phyloP scores from a whole-genome alignment of 1,140 invertebrate genomes.

The Listronotus oregonensis region DNA sequence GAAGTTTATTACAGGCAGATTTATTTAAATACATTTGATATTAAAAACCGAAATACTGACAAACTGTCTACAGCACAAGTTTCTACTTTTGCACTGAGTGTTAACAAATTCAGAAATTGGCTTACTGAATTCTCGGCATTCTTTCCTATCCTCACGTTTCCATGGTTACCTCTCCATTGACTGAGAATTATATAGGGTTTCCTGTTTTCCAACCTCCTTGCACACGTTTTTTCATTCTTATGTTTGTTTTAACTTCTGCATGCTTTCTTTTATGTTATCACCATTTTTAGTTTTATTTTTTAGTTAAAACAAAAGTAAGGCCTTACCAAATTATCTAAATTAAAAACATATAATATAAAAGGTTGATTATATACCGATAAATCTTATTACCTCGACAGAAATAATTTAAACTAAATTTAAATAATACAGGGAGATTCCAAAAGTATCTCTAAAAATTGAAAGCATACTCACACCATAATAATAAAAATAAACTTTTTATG shows the following conservation, averaged over 20 bases:
- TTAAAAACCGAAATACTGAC: constrained; percentile 14
- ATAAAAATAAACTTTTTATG: too few species aligned
- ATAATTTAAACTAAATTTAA: too few species aligned
- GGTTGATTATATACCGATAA: too few species aligned
- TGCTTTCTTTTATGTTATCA: constrained; percentile 40
- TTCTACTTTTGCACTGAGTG: constrained; percentile 39
- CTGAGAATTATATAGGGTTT: constrained; percentile 46
- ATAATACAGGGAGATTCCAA: too few species aligned
- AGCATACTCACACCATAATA: too few species aligned
- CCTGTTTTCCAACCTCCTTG: constrained; percentile 44
- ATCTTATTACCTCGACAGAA: too few species aligned
- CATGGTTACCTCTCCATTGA: constrained; percentile 5
- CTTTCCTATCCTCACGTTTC: constrained; percentile 12
- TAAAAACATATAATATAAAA: background rate
- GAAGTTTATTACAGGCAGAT: background rate
- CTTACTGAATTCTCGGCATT: constrained; percentile 20
- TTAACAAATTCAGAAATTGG: constrained; percentile 34
- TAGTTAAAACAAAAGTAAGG: background rate
- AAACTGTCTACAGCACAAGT: constrained; percentile 31
- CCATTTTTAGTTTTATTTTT: constrained; percentile 35
- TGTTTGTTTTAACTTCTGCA: constrained; percentile 42
- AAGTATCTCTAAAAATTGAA: too few species aligned
- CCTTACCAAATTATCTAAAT: constrained; percentile 2
- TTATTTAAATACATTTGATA: background rate
- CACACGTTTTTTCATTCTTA: constrained; percentile 45